Base-by-base conservation (phyloP, 2,113 vertebrate species). In the Clupea harengus region DNA sequence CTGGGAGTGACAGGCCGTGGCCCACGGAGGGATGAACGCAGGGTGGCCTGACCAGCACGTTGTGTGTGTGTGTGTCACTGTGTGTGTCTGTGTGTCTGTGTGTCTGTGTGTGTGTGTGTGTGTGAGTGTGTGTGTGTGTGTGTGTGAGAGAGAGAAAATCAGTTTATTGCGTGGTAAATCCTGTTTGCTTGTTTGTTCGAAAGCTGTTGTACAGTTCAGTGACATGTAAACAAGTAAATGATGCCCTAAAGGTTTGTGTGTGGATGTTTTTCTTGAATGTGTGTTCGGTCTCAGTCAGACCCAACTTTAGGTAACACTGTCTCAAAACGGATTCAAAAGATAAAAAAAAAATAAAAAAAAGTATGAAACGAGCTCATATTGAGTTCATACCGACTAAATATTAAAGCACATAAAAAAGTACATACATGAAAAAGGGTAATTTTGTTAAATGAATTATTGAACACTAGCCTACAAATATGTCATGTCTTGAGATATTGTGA, bases 91-190 rank as follows among this genome's bases (percentile, higher is more conserved):
- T 86, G 45, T 86, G 82, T 85, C 49, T 82, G 75, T 82, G 54
- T 84, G 52, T 81, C 78, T 87, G 85, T 88, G 89, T 81, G 81
- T 85, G 84, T 88, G 67, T 90, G 86, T 64, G 83, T 72, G 67
- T 64, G 9, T 32, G 15, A 84, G 88, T 0, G 64, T 88, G 67
- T 90, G 86, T 64, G 83, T 72, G 67, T 64, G 9, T 32, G 15
- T 83, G 88, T 0, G 64, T 72, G 64, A 28, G 25, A 28, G 57
- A n/a, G 64, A 28, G n/a, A 28, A 32, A 11, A 17, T 60, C 3
- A 22, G 54, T 60, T 18, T 22, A n/a, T 60, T 49, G 13, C 9
- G 8, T 49, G 47, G 47, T 49, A 49, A 49, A 49, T 49, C 1
- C 7, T 20, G 54, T 60, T 60, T 60, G 54, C 54, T 57, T 57